Conservation (phyloP, 2,888 invertebrate species). For the Xestia rhomboidea region DNA sequence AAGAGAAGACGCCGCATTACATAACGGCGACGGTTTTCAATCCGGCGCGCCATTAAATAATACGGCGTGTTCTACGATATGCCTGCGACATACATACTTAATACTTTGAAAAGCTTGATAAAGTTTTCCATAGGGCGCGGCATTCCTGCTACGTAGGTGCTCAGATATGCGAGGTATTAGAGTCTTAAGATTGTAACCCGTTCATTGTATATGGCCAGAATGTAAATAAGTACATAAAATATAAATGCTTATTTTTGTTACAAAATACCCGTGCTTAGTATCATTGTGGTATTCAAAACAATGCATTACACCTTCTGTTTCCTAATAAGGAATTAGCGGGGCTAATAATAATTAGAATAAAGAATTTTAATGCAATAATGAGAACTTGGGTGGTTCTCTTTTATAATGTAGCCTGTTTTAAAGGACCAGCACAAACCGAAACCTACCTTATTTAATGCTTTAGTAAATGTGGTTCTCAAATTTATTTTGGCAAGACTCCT, state of each 20-base stretch:
- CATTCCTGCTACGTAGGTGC: neutral
- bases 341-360: neutral
- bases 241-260: conserved; percentile 11
- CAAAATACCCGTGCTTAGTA: conserved; percentile 24
- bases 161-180: conserved; percentile 35
- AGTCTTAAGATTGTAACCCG: conserved; percentile 16
- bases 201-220: conserved; percentile 4
- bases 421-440: neutral
- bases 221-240: neutral
- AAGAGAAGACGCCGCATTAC: no score
- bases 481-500: neutral
- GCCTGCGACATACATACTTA: no score
- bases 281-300: conserved; percentile 41
- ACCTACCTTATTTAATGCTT: neutral
- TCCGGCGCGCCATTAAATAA: no score
- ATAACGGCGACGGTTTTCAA: no score
- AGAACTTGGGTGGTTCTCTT: neutral
- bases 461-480: neutral
- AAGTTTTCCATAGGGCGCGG: conserved; percentile 23
- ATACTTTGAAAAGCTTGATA: conserved; percentile 7
- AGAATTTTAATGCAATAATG: neutral
- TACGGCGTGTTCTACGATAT: no score
- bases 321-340: neutral
- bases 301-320: conserved; percentile 22
- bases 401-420: neutral